Evolutionary conservation across 2,888 invertebrate species (phyloP).

Genomic region (Holacanthella duospinosa): DNA sequence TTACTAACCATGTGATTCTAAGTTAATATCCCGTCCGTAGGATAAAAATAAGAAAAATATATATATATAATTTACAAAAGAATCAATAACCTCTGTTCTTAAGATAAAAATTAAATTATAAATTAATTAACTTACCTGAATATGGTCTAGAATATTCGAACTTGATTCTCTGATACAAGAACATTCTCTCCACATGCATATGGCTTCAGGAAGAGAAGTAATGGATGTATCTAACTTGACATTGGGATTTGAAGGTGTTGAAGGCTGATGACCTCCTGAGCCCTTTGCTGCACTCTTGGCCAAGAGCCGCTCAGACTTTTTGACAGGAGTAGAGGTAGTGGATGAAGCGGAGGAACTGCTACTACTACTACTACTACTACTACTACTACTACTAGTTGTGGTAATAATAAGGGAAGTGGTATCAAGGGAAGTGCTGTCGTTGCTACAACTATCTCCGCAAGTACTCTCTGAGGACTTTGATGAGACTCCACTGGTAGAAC

Average conservation of each 20-base stretch:
- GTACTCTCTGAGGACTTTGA: slow-evolving; percentile 1
- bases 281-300: not conserved
- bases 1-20: too few relatives aligned
- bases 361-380: slow-evolving; percentile 25
- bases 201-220: slow-evolving; percentile 33
- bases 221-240: slow-evolving; percentile 24
- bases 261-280: not conserved
- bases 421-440: not conserved
- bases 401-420: not conserved
- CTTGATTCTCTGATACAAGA: slow-evolving; percentile 64
- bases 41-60: too few relatives aligned
- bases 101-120: slow-evolving; percentile 3
- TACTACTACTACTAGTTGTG: not conserved
- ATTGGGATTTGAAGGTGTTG: not conserved
- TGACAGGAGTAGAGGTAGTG: slow-evolving; percentile 15
- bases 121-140: slow-evolving; percentile 54
- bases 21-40: too few relatives aligned
- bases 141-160: slow-evolving; percentile 71
- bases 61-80: too few relatives aligned
- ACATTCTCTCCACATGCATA: slow-evolving; percentile 76
- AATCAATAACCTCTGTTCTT: not conserved
- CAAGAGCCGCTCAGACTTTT: slow-evolving; percentile 14
- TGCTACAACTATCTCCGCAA: not conserved
- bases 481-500: not conserved
- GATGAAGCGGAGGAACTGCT: slow-evolving; percentile 38